Evolutionary conservation across 2,797 vertebrate genomes (phyloP), one percentile per base, ranked within the genome.

Genomic region (Myripristis jacobus): DNA sequence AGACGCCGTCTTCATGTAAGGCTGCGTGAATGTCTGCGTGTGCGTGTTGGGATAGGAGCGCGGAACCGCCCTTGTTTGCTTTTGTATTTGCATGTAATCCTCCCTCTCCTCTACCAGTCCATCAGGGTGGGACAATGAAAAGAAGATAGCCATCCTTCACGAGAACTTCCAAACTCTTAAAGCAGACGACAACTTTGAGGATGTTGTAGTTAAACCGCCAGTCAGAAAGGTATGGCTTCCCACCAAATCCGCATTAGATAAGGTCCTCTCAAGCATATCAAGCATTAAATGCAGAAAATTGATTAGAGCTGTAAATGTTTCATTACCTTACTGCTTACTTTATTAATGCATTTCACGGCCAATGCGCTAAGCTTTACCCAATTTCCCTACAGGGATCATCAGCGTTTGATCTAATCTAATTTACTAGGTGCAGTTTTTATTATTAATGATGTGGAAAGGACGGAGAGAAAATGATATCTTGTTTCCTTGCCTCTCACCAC

Each of bases 1-100:
- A 93, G 98, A 99, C 80, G 96, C 97, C 0, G 97, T 99, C 85
- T 98, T 99, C 93, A 98, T 99, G 98, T 99, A 94, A 97, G 97
- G 92, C 27, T 16, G 43, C 6, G 27, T 29, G 27, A 29, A 29
- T 51, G n/a, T 55, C 6, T n/a, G 11, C 44, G 55, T 54, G 5
- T 36, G 36, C 48, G 4, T 24, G 48, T 36, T 15, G 31, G 46
- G 46, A 4, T 3, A 61, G 10, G 12, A 18, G 21, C 52, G 15
- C 27, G 18, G 9, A 13, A 18, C 27, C 25, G 3, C 10, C 0
- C 58, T 7, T 38, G 4, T 68, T 25, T 70, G n/a, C 1, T 67
- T 4, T 44, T 29, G 8, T 19, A 9, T 50, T 9, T 43, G 34
- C 44, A n/a, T 47, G 29, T 81, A 82, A 83, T 73, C 7, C 54